phyloP scores from a whole-genome alignment of 1,140 invertebrate genomes.

The Drosophila arawakana region DNA sequence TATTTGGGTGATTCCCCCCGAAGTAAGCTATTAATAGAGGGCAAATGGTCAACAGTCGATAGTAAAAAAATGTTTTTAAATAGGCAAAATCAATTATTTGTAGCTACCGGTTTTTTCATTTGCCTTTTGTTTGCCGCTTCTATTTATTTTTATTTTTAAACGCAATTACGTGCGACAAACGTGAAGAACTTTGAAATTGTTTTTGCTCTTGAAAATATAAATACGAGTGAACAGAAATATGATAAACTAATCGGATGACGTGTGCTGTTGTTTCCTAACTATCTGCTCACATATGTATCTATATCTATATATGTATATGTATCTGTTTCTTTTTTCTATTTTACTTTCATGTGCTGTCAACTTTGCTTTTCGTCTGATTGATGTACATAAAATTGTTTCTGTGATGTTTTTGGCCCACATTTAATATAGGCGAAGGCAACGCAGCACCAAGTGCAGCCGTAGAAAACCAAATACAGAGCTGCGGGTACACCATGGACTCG shows the following conservation, averaged over 20 bases:
- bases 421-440: slow-evolving; percentile 72
- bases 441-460: slow-evolving; percentile 73
- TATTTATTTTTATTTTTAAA: slow-evolving; percentile 78
- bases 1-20: not conserved
- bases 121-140: slow-evolving; percentile 17
- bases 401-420: slow-evolving; percentile 48
- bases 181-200: not conserved
- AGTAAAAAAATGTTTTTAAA: slow-evolving; percentile 65
- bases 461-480: slow-evolving; percentile 54
- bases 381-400: slow-evolving; percentile 43
- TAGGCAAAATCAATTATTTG: slow-evolving; percentile 59
- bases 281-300: slow-evolving; percentile 1
- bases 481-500: slow-evolving; percentile 74
- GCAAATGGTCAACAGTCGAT: not conserved
- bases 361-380: slow-evolving; percentile 53
- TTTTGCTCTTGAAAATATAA: slow-evolving; percentile 30
- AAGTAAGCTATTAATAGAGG: not conserved
- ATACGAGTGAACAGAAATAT: slow-evolving; percentile 56
- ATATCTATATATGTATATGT: slow-evolving; percentile 27
- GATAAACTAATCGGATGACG: slow-evolving; percentile 65
- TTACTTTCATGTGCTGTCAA: slow-evolving; percentile 57
- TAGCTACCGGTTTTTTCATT: slow-evolving; percentile 16
- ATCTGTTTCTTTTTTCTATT: slow-evolving; percentile 12
- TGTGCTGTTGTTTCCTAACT: slow-evolving; percentile 21
- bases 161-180: slow-evolving; percentile 71